Evolutionary conservation across 2,888 invertebrate species (phyloP), one percentile per base, ranked within the genome.

Genomic region (Hololepta plana): DNA sequence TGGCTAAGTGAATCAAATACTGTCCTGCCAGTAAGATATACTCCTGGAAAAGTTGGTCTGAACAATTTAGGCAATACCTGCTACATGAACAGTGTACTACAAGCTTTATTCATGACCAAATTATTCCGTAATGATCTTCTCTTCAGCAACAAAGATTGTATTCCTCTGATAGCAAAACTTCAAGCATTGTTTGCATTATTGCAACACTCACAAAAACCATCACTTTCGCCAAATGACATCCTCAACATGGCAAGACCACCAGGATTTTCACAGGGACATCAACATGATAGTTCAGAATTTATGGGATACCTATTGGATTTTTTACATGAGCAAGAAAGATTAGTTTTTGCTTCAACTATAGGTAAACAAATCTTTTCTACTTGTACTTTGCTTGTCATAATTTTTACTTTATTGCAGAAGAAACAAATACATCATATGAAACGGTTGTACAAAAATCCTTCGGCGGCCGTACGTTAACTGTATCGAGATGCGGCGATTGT

Each of bases 221-320:
- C 74, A 23, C 47, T 81, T 38, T 67, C 74, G 8, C 82, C 85
- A 0, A 62, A 58, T n/a, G 72, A 71, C 21, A 72, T 84, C 43
- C 60, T 76, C 35, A 59, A 63, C 23, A 64, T 68, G 2, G 71
- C 80, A 2, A 64, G 75, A 36, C 84, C 87, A 4, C 68, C 76
- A 0, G 77, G 77, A 43, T 87, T 87, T 49, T 61, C 67, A 15
- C 61, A 63, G 4, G 74, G 82, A 9, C 64, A 74, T 34, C 87
- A 88, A 42, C 87, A 88, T 43, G 87, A 87, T 42, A 84, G 85
- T 51, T 82, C 82, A 0, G 87, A 87, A 53, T 85, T 81, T 53
- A 55, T 85, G 28, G 74, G 77, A 53, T 79, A 60, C 54, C 45
- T 79, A 6, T 56, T 79, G 39, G 74, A 77, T 47, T 56, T 70